Percentiles rank a stretch among this genome's conserved stretches.
Evolutionary conservation across 2,797 vertebrate species (phyloP).

Genomic region (Otolemur crassicaudatus): DNA sequence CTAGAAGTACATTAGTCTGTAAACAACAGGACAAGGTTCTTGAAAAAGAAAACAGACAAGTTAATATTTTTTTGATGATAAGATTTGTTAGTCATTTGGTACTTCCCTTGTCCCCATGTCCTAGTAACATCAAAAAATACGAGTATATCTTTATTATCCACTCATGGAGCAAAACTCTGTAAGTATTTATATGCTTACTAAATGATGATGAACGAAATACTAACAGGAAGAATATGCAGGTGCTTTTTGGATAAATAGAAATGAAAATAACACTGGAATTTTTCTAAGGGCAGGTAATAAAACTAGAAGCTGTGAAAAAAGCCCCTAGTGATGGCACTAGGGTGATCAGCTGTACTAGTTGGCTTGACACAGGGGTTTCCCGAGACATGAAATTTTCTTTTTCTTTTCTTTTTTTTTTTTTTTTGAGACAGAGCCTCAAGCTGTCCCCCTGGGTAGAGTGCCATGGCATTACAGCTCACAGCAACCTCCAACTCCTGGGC

Average conservation of each 20-base stretch:
- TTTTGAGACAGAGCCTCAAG: too few species aligned
- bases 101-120: neutral
- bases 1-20: conserved; percentile 46
- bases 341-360: neutral
- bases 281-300: conserved; percentile 49
- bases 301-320: conserved; percentile 38
- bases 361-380: neutral
- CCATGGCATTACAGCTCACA: too few species aligned
- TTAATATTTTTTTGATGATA: conserved; percentile 8
- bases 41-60: conserved; percentile 45
- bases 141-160: neutral
- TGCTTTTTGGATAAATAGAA: conserved; percentile 25
- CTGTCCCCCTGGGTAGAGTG: too few species aligned
- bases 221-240: conserved; percentile 46
- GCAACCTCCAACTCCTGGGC: too few species aligned
- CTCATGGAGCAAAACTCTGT: conserved; percentile 7
- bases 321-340: neutral
- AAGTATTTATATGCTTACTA: neutral
- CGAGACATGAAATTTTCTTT: neutral
- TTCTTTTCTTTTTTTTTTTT: too few species aligned
- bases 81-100: neutral
- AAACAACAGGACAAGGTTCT: conserved; percentile 55
- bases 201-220: conserved; percentile 46
- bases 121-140: neutral
- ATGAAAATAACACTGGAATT: conserved; percentile 32